Conservation (phyloP, 2,888 invertebrate genomes). For the Trimorus sp. region DNA sequence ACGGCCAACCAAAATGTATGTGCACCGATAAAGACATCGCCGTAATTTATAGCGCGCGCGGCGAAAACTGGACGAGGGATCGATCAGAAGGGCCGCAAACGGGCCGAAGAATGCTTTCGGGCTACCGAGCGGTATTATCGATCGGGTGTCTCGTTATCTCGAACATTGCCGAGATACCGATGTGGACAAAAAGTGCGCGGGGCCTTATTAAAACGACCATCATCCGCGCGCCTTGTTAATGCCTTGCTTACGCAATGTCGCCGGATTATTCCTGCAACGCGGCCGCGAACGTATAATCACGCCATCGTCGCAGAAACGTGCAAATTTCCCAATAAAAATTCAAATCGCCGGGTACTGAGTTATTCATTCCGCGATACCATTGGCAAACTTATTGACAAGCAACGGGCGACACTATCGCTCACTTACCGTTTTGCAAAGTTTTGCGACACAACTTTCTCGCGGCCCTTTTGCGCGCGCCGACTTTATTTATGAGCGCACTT, state of each 20-base stretch:
- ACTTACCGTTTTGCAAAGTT: constrained; percentile 31
- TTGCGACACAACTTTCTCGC: constrained; percentile 26
- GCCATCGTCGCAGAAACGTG: constrained; percentile 47
- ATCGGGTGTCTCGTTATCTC: constrained; percentile 33
- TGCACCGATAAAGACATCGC: constrained; percentile 24
- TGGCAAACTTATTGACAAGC: constrained; percentile 43
- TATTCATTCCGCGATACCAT: constrained; percentile 52
- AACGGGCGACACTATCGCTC: constrained; percentile 26
- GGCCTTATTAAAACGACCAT: constrained; percentile 22
- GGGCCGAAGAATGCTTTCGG: constrained; percentile 30
- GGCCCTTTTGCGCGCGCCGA: background rate
- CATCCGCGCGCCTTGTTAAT: constrained; percentile 42
- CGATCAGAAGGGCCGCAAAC: constrained; percentile 10
- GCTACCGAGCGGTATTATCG: constrained; percentile 36
- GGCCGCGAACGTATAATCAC: constrained; percentile 51
- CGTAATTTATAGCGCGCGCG: constrained; percentile 12
- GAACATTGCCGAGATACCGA: constrained; percentile 32
- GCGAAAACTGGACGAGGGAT: background rate
- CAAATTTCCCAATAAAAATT: constrained; percentile 52
- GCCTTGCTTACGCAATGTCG: constrained; percentile 56
- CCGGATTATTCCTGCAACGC: constrained; percentile 42
- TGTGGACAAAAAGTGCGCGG: constrained; percentile 41
- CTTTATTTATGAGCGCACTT: constrained; percentile 6
- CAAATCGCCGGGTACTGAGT: constrained; percentile 44
- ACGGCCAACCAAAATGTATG: background rate